phyloP scores from a whole-genome alignment of 1,140 invertebrate species.

The Atta colombica region DNA sequence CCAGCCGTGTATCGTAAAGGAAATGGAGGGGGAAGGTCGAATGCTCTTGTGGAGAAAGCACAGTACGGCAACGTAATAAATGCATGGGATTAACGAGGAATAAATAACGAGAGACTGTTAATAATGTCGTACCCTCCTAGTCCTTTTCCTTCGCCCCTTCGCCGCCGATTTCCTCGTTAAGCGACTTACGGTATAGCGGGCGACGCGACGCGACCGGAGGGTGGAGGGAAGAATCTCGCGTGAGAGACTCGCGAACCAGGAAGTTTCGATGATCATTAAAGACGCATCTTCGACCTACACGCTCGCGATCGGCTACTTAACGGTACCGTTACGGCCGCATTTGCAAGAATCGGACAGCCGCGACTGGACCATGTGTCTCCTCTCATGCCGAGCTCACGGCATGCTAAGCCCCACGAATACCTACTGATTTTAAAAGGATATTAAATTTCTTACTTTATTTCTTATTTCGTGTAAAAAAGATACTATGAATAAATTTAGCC shows the following conservation, averaged over 20 bases:
- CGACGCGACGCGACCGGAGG: slow-evolving; percentile 27
- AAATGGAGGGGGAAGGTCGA: slow-evolving; percentile 46
- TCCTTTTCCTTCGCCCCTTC: slow-evolving; percentile 50
- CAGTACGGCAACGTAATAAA: slow-evolving; percentile 75
- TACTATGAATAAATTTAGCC: not conserved
- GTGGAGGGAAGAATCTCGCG: slow-evolving; percentile 38
- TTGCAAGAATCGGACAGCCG: slow-evolving; percentile 34
- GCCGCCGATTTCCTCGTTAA: slow-evolving; percentile 68
- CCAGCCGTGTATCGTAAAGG: slow-evolving; percentile 21
- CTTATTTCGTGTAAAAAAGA: not conserved
- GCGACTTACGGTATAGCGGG: slow-evolving; percentile 57
- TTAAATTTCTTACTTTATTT: not conserved
- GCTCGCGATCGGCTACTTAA: slow-evolving; percentile 54
- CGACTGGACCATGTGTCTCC: not conserved
- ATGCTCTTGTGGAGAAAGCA: slow-evolving; percentile 72
- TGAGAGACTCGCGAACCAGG: slow-evolving; percentile 62
- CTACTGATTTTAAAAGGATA: not conserved
- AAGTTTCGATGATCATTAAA: slow-evolving; percentile 78
- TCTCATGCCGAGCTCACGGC: not conserved
- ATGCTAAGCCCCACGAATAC: not conserved
- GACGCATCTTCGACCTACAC: slow-evolving; percentile 72
- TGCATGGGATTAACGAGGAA: slow-evolving; percentile 82
- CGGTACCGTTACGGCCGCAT: slow-evolving; percentile 49
- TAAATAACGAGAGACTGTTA: slow-evolving; percentile 83
- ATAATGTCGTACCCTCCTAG: slow-evolving; percentile 75